Evolutionary conservation across 2,113 vertebrate species (phyloP).

Genomic region (Ptychochromis oligacanthus): DNA sequence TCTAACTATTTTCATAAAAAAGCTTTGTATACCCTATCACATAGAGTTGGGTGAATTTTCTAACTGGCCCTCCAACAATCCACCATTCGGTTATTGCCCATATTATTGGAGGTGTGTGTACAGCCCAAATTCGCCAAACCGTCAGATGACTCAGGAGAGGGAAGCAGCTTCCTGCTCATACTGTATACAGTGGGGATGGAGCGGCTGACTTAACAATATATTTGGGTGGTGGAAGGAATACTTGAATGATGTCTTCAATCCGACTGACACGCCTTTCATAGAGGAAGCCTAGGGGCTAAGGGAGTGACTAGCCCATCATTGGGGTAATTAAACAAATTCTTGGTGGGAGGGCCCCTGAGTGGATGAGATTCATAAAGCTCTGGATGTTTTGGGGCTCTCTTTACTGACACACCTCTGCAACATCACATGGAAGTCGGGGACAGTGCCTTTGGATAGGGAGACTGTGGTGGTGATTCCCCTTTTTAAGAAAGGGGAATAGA

Average conservation of each 20-base stretch:
- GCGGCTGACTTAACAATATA: background rate
- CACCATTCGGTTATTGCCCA: too few species aligned
- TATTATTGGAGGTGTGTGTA: too few species aligned
- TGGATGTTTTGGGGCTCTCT: background rate
- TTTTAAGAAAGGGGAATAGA: background rate
- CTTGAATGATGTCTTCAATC: background rate
- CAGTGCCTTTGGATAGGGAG: background rate
- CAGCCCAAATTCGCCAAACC: too few species aligned
- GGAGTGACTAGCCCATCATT: background rate
- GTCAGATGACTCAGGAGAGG: background rate
- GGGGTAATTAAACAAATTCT: background rate
- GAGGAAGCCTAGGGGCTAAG: background rate
- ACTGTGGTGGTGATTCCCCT: background rate
- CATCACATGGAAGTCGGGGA: background rate
- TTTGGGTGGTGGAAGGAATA: background rate
- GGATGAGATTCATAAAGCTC: background rate
- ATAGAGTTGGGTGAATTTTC: too few species aligned
- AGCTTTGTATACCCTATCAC: too few species aligned
- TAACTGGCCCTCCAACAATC: too few species aligned
- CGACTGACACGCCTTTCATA: accelerated
- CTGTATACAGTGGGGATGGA: background rate
- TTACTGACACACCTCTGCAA: background rate
- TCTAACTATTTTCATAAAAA: too few species aligned
- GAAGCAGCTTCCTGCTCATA: background rate
- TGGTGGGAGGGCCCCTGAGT: background rate